Evolutionary conservation across 2,113 vertebrate genomes (phyloP), one percentile per base, ranked within the genome.

Genomic region (Lophochroa leadbeateri): DNA sequence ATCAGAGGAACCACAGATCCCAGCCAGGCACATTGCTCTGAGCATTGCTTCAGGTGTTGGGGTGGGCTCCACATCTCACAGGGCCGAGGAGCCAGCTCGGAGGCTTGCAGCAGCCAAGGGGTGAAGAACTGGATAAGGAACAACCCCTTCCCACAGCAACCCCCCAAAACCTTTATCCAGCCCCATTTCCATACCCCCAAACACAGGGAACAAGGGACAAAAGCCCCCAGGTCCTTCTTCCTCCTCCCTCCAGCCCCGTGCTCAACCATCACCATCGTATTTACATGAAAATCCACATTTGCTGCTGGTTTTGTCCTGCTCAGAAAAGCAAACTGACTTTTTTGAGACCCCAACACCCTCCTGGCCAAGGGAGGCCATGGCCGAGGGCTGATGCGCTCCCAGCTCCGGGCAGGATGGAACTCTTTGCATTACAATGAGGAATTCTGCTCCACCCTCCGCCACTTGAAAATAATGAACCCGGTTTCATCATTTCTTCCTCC

Each of bases 381-480:
- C 67, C 3, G 7, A 72, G 27, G 65, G 52, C 63, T 3, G 46
- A 16, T 0, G 55, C 3, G 5, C 23, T 65, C 39, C 68, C 91
- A 12, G 72, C 55, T 29, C 60, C 0, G 0, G 29, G 55, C 46
- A 57, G 57, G 74, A 57, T 11, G 10, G 71, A 82, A 58, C 23
- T 11, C 84, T 61, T 24, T 28, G 71, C 85, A 86, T 83, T 24
- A 83, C 88, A 78, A 82, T 33, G 85, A 86, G 86, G 64, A 79
- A 70, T n/a, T 60, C 93, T 43, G 31, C 88, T 95, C 65, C 84
- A 82, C 53, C 94, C 86, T 82, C 77, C 35, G 33, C 86, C 93
- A 94, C 81, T 88, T 90, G 79, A 88, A 96, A 96, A 96, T 92
- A 93, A 96, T 82, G 78, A 95, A 94, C 15, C 82, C 28, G 67